These are phyloP conservation scores for Holocentrus rufus DNA, from an alignment of 2,797 vertebrate species.

Conservation along the genomic window DNA sequence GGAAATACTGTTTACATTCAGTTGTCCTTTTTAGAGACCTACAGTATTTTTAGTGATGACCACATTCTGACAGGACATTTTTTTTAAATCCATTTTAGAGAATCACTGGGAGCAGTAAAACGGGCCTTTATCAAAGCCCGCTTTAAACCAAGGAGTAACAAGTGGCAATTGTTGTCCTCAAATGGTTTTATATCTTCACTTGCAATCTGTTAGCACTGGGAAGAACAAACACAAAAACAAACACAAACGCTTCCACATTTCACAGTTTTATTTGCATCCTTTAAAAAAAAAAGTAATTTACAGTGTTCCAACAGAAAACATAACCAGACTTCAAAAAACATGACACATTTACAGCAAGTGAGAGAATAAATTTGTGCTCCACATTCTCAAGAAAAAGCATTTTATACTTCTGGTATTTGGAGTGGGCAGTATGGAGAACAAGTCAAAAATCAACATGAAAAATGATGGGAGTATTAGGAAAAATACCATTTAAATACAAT, in stretches of 20 bases:
- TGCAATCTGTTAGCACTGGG: background rate
- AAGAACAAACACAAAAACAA: constrained; percentile 12
- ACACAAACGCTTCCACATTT: constrained; percentile 19
- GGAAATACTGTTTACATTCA: no score
- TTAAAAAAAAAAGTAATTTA: constrained; percentile 50
- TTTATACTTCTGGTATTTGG: constrained; percentile 29
- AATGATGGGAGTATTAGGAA: constrained; percentile 3
- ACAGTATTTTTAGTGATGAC: background rate
- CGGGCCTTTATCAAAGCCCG: background rate
- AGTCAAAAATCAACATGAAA: constrained; percentile 23
- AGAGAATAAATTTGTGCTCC: constrained; percentile 2
- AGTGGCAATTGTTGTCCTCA: background rate
- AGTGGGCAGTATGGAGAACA: background rate
- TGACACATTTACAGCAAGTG: constrained; percentile 55
- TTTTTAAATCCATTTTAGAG: no score
- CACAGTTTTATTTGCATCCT: constrained; percentile 69
- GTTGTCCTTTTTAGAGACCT: background rate
- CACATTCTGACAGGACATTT: background rate
- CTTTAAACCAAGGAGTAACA: background rate
- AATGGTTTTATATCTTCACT: background rate
- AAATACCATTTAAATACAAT: constrained; percentile 19
- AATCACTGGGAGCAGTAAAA: no score
- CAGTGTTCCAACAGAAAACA: constrained; percentile 50
- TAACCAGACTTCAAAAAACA: constrained; percentile 27
- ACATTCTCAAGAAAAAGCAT: constrained; percentile 27